Base-by-base conservation (phyloP, 2,113 vertebrate species). In the Donacobius atricapilla region DNA sequence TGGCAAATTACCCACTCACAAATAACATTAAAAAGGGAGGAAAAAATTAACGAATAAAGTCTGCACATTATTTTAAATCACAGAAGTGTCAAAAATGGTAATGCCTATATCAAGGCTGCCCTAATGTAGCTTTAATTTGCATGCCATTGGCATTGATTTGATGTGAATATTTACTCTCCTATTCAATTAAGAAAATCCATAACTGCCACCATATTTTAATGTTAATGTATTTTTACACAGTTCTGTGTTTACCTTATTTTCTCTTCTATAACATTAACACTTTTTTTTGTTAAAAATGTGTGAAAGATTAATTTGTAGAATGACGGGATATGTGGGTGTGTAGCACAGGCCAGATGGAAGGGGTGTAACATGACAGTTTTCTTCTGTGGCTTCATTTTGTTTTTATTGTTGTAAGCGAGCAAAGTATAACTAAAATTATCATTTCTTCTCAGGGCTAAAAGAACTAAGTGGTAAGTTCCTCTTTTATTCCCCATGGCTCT, bases 281-380 rank as follows among this genome's bases (percentile, higher is more conserved):
- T 97, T 98, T 98, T 96, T 96, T 98, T 98, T 93, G 97, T 98
- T 98, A 98, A 97, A 98, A 98, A 98, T 97, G 98, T 98, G 98
- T 98, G 98, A 98, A 98, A 98, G 98, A 98, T 98, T 98, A 98
- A 98, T 98, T 98, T 98, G 98, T 98, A 97, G 98, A 98, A 97
- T 96, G 98, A 98, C 97, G 97, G 98, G 97, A 97, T 97, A 97
- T 98, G 98, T 97, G 98, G 98, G 97, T 98, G 97, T 97, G 94
- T 93, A 97, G 98, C 97, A 95, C 94, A 97, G 97, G 98, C 98
- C 98, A 98, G 98, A 98, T 98, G 98, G 98, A 97, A 97, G 96
- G 98, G 98, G 98, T 98, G 98, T 98, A 98, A 97, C 97, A 97
- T 97, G 98, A 97, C 98, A 97, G 98, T 98, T 98, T 98, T 97